Evolutionary conservation across 2,113 vertebrate genomes (phyloP).

Genomic region (Pomatorhinus ruficollis): DNA sequence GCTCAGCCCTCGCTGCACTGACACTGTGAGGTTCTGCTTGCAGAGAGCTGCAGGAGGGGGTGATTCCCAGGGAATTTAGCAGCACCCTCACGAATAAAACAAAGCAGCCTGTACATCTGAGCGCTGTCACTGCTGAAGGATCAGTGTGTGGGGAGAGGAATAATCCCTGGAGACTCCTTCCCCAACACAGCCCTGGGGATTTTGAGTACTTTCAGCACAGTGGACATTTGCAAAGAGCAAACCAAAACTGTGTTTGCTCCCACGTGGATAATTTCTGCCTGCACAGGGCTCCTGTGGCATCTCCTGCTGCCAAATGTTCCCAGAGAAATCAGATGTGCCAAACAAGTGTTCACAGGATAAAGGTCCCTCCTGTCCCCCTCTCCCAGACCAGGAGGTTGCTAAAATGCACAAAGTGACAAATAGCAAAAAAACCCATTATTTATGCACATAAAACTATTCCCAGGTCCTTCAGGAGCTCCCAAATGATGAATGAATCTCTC

Average conservation of each 20-base stretch:
- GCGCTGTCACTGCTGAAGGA: background rate
- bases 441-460: background rate
- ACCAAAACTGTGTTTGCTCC: background rate
- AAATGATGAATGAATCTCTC: background rate
- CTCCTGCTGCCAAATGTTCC: background rate
- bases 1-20: background rate
- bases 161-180: background rate
- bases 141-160: background rate
- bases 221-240: background rate
- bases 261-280: background rate
- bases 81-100: background rate
- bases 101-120: background rate
- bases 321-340: background rate
- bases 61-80: background rate
- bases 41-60: background rate
- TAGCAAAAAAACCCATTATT: background rate
- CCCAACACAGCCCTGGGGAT: background rate
- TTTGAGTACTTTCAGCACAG: background rate
- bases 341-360: background rate
- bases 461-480: background rate
- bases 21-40: rapidly evolving
- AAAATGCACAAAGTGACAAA: background rate
- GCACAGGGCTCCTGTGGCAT: background rate
- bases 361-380: background rate
- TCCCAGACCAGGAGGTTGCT: background rate